Percentiles rank a stretch among this genome's conserved stretches.
Evolutionary conservation across 1,140 invertebrate genomes (phyloP).

Genomic region (Solenopsis fugax): DNA sequence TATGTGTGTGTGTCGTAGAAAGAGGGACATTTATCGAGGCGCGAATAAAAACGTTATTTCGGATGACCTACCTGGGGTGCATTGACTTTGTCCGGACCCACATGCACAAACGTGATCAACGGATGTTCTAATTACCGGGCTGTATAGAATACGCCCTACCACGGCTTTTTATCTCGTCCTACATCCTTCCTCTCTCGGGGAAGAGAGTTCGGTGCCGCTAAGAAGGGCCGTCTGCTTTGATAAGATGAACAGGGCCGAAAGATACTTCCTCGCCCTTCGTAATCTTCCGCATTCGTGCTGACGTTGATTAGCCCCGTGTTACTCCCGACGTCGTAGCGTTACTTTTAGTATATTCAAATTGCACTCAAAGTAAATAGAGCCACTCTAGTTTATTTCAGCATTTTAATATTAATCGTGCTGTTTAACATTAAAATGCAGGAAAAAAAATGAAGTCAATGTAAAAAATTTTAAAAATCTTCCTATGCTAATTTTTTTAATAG

Average conservation of each 20-base stretch:
- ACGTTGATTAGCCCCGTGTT: conserved; percentile 31
- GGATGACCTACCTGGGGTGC: conserved; percentile 68
- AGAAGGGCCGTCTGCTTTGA: conserved; percentile 30
- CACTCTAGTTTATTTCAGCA: background rate
- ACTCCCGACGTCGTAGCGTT: background rate
- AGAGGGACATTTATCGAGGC: conserved; percentile 66
- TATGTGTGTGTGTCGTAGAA: conserved; percentile 50
- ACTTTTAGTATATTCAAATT: background rate
- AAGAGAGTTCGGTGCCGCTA: background rate
- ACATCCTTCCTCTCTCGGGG: background rate
- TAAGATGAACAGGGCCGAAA: conserved; percentile 8
- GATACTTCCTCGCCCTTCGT: conserved; percentile 8
- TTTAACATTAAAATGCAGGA: background rate
- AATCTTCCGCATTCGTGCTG: conserved; percentile 28
- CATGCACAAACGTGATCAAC: background rate
- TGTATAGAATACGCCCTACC: conserved; percentile 60
- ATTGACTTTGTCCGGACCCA: conserved; percentile 58
- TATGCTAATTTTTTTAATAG: background rate
- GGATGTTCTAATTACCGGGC: conserved; percentile 71
- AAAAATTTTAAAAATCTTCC: background rate
- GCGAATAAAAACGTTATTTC: conserved; percentile 75
- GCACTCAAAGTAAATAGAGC: background rate
- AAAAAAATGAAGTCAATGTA: background rate
- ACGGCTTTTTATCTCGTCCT: conserved; percentile 32
- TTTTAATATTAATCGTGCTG: conserved; percentile 7